These are phyloP conservation scores for Falco columbarius DNA, from an alignment of 2,797 vertebrate species.

Conservation along the genomic window DNA sequence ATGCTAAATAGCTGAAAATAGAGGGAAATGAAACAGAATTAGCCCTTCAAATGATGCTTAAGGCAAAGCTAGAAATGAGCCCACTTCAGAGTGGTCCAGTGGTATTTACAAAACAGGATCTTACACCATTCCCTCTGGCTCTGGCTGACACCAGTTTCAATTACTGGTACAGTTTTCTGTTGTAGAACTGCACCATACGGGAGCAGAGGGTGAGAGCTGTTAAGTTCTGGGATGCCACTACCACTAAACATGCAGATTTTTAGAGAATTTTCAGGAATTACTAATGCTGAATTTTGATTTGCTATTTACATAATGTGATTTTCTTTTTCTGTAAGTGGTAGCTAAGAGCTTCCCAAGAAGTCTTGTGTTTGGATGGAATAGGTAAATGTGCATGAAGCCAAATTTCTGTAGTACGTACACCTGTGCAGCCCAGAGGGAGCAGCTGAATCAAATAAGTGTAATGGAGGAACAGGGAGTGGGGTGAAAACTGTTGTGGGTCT, in stretches of 20 bases:
- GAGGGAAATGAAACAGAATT: conserved; percentile 64
- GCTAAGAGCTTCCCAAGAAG: conserved; percentile 14
- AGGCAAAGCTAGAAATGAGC: conserved; percentile 64
- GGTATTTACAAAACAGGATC: conserved; percentile 51
- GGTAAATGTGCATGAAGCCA: neutral
- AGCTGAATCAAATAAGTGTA: neutral
- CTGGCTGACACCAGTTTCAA: neutral
- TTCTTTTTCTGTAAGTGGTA: neutral
- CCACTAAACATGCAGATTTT: neutral
- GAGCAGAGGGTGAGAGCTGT: neutral
- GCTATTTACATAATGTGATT: conserved; percentile 35
- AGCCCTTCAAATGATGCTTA: conserved; percentile 64
- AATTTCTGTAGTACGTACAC: neutral
- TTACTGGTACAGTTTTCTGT: neutral
- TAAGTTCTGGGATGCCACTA: conserved; percentile 1
- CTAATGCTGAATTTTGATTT: conserved; percentile 44
- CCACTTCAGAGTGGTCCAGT: conserved; percentile 42
- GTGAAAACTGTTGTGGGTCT: neutral
- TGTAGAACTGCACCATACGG: neutral
- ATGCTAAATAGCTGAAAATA: conserved; percentile 80
- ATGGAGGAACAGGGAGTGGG: neutral
- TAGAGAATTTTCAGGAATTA: conserved; percentile 20
- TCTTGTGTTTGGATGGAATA: neutral
- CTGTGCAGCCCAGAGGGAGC: neutral
- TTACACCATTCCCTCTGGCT: neutral